Evolutionary conservation across 1,140 invertebrate genomes (phyloP).

Genomic region (Campoletis sonorensis): DNA sequence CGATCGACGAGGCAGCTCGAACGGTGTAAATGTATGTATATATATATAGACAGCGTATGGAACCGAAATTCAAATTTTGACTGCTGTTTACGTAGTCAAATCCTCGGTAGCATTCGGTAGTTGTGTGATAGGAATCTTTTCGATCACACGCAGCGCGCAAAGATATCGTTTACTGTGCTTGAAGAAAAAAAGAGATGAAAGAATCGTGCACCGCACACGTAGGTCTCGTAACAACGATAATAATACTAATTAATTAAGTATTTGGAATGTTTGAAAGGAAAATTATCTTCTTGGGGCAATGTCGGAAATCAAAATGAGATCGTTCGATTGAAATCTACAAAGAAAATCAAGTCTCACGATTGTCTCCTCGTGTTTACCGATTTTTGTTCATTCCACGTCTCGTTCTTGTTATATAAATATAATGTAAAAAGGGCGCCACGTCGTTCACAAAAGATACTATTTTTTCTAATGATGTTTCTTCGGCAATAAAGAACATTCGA

Average conservation of each 20-base stretch:
- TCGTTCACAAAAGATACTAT: slow-evolving; percentile 1
- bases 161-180: background rate
- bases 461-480: slow-evolving; percentile 13
- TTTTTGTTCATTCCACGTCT: background rate
- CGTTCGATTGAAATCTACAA: background rate
- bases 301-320: background rate
- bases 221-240: background rate
- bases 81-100: slow-evolving; percentile 32
- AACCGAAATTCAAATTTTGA: slow-evolving; percentile 28
- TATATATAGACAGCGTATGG: background rate
- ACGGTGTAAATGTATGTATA: background rate
- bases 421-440: background rate
- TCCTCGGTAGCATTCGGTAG: slow-evolving; percentile 43
- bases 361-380: background rate
- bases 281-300: background rate
- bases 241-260: background rate
- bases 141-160: slow-evolving; percentile 17
- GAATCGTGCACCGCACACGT: background rate
- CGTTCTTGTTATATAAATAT: background rate
- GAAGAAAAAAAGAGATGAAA: background rate
- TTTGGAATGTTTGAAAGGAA: background rate
- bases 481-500: background rate
- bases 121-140: slow-evolving; percentile 22
- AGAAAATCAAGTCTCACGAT: slow-evolving; percentile 24
- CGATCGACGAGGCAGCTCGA: background rate